A percentile compares a stretch with the other conserved stretches of the same genome.
Evolutionary conservation across 2,113 vertebrate species (phyloP).

Genomic region (Toxostoma redivivum): DNA sequence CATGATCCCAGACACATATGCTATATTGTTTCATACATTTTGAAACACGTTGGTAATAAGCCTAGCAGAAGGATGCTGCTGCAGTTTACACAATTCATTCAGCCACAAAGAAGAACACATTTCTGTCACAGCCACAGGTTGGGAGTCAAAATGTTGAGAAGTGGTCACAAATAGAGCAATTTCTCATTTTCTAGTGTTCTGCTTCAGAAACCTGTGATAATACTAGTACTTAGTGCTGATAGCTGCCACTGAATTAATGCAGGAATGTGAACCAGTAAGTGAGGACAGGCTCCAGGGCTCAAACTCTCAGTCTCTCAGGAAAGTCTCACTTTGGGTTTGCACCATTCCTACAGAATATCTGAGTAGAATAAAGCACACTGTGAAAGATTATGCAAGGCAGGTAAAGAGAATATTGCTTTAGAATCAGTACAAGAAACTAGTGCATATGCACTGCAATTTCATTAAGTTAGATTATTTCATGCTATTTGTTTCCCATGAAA

Average conservation of each 20-base stretch:
- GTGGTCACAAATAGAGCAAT: not conserved
- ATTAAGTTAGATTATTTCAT: not conserved
- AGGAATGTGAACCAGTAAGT: not conserved
- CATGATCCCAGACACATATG: not conserved
- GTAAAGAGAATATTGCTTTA: not conserved
- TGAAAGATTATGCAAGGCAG: not conserved
- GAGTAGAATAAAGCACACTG: not conserved
- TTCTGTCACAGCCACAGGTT: not conserved
- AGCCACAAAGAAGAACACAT: not conserved
- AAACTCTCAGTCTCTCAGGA: not conserved
- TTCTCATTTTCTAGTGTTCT: not conserved
- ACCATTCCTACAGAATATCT: not conserved
- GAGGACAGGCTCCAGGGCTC: not conserved
- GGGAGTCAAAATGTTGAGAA: not conserved
- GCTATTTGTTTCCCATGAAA: not conserved
- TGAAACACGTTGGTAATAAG: not conserved
- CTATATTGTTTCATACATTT: not conserved
- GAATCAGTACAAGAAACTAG: not conserved
- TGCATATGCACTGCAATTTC: not conserved
- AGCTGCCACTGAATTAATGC: not conserved
- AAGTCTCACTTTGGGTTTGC: not conserved
- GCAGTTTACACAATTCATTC: not conserved
- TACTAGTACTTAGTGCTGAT: not conserved
- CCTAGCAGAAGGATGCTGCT: not conserved
- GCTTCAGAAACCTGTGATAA: not conserved